Base-by-base conservation (phyloP, 2,888 invertebrate genomes). In the Neria commutata region DNA sequence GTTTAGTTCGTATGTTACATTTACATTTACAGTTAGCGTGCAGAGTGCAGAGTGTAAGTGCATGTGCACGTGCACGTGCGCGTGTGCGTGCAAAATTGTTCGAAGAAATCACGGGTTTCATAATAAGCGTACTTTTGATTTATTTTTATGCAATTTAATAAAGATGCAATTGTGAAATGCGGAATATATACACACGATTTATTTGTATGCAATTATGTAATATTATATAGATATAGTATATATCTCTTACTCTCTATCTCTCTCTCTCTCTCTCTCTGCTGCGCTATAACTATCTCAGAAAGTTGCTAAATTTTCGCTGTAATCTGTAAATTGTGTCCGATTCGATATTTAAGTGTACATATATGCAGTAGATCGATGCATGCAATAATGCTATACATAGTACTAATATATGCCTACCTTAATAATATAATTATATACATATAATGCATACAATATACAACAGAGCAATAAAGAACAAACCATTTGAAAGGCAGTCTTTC, bases 291-390 rank as follows among this genome's bases (percentile, higher is more conserved):
- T n/a, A n/a, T n/a, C n/a, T n/a, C n/a, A n/a, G n/a, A n/a, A n/a
- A n/a, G n/a, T n/a, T n/a, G 3, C 5, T 1, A 19, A 45, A 45
- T 17, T 45, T 45, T 45, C 8, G 11, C n/a, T 17, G 17, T 5
- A 19, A 25, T 14, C 21, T 24, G 47, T 17, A 24, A 47, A 24
- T 14, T 29, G 17, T 33, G 19, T 21, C 19, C 16, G 21, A 10
- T 23, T 23, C 37, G 25, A 10, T 48, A 34, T 48, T 37, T 48
- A 55, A 48, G 25, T 55, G 34, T 55, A 54, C 33, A 34, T 55
- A 55, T 29, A 46, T 21, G 11, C 29, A 8, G 11, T 37, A 5
- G 8, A 5, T 37, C 10, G n/a, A 37, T 37, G 4, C 8, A 37
- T 11, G n/a, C 37, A 52, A 23, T 37, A 42, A 23, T 40, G 26